Percentiles rank a stretch among this genome's conserved stretches.
phyloP scores from a whole-genome alignment of 2,113 vertebrate genomes.

The Anthoscopus minutus region DNA sequence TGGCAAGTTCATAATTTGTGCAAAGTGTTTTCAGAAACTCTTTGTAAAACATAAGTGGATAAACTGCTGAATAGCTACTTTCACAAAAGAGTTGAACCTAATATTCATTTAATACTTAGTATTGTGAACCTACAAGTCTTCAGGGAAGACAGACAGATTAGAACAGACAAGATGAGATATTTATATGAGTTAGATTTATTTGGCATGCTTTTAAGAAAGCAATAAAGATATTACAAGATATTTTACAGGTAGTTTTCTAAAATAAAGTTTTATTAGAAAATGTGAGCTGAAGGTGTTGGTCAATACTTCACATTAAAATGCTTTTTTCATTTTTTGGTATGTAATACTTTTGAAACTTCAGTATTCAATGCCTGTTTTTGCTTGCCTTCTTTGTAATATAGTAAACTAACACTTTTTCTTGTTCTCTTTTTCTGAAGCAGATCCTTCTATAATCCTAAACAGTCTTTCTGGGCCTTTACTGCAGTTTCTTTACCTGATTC shows the following conservation, averaged over 20 bases:
- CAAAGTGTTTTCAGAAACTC: neutral
- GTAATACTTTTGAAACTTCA: neutral
- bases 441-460: constrained; percentile 73
- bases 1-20: neutral
- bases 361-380: neutral
- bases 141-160: neutral
- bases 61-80: neutral
- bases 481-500: constrained; percentile 73
- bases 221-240: neutral
- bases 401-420: constrained; percentile 64
- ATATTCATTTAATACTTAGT: neutral
- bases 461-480: constrained; percentile 74
- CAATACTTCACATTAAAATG: neutral
- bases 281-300: neutral
- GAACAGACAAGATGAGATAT: neutral
- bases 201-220: neutral
- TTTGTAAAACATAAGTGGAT: neutral
- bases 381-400: constrained; percentile 19
- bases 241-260: neutral
- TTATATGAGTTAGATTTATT: neutral
- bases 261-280: neutral
- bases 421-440: constrained; percentile 73
- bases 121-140: neutral
- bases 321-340: neutral
- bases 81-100: neutral